Evolutionary conservation across 1,140 invertebrate genomes (phyloP).

Genomic region (Ips nitidus): DNA sequence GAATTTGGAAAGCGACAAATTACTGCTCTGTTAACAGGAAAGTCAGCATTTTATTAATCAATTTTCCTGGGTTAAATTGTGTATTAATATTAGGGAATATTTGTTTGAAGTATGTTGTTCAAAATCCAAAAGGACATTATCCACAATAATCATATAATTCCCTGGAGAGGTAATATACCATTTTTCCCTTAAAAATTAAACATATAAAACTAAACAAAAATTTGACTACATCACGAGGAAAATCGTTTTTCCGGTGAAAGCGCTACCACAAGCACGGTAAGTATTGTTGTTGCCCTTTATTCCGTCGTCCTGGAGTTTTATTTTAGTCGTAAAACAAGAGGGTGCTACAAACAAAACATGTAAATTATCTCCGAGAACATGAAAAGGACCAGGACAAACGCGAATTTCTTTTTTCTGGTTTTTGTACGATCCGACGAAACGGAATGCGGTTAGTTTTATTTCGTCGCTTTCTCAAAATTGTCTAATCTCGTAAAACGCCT

Average conservation of each 20-base stretch:
- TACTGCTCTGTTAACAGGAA: too few species aligned
- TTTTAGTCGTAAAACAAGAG: slow-evolving; percentile 31
- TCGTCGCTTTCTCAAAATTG: not conserved
- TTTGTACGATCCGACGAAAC: too few species aligned
- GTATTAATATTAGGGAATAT: too few species aligned
- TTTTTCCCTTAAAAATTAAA: not conserved
- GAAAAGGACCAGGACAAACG: slow-evolving; percentile 20
- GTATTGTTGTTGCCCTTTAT: slow-evolving; percentile 25
- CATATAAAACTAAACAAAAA: not conserved
- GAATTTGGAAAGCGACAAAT: too few species aligned
- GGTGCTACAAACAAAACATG: slow-evolving; percentile 25
- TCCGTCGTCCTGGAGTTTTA: slow-evolving; percentile 17
- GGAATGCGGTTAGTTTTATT: not conserved
- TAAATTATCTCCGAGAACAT: slow-evolving; percentile 29
- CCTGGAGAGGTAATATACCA: too few species aligned
- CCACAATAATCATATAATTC: too few species aligned
- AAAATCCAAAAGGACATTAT: too few species aligned
- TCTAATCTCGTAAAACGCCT: too few species aligned
- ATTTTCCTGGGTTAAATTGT: too few species aligned
- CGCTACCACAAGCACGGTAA: slow-evolving; percentile 20
- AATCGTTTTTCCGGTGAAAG: slow-evolving; percentile 11
- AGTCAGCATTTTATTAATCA: too few species aligned
- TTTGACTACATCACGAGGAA: slow-evolving; percentile 1
- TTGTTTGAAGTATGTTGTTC: too few species aligned
- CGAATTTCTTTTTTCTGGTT: slow-evolving; percentile 1